phyloP scores from a whole-genome alignment of 2,888 invertebrate genomes.

The Lithophane ornitopus region DNA sequence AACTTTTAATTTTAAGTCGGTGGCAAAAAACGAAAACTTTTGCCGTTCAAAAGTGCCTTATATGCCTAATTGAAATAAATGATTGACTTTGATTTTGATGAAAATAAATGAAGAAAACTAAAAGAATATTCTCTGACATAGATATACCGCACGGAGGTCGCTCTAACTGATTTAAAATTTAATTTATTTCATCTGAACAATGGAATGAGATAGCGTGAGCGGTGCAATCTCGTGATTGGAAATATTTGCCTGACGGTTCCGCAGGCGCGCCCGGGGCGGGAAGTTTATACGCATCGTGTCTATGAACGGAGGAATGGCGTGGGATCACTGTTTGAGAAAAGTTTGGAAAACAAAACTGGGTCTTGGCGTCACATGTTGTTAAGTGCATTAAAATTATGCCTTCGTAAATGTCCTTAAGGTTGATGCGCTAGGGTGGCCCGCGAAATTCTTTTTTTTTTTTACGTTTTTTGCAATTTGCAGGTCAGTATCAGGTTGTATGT shows the following conservation, averaged over 20 bases:
- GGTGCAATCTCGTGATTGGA: slow-evolving; percentile 62
- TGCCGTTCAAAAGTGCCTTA: too few relatives aligned
- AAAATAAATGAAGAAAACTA: neutral
- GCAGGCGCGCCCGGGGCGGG: slow-evolving; percentile 16
- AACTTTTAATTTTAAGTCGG: too few relatives aligned
- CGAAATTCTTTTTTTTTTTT: too few relatives aligned
- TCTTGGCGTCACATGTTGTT: neutral
- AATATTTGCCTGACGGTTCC: slow-evolving; percentile 56
- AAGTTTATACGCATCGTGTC: slow-evolving; percentile 6
- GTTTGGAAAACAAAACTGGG: neutral
- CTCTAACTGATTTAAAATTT: slow-evolving; percentile 48
- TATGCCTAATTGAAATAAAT: too few relatives aligned
- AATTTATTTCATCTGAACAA: slow-evolving; percentile 55
- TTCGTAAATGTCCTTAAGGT: neutral
- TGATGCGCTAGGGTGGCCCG: too few relatives aligned
- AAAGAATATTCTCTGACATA: neutral
- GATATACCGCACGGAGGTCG: neutral
- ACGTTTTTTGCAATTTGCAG: too few relatives aligned
- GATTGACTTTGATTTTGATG: too few relatives aligned
- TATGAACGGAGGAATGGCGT: neutral
- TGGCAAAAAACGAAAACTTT: too few relatives aligned
- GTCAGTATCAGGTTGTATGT: too few relatives aligned
- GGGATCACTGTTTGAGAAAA: slow-evolving; percentile 1
- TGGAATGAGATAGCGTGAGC: slow-evolving; percentile 51
- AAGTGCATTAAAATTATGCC: neutral